These are phyloP conservation scores for Meleagris gallopavo DNA, from an alignment of 2,113 vertebrate genomes.

Conservation along the genomic window DNA sequence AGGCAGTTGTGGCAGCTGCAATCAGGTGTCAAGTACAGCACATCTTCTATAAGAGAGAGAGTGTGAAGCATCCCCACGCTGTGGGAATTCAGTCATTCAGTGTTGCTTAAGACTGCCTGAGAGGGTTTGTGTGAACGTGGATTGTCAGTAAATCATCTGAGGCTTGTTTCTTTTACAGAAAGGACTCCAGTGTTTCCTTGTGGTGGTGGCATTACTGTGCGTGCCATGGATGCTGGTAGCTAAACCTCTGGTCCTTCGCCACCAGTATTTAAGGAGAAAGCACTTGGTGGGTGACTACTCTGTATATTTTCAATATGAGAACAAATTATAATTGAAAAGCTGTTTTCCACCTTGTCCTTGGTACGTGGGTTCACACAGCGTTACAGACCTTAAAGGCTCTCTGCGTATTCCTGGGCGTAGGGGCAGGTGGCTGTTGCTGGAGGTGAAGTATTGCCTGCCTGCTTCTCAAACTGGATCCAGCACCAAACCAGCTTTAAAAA, in stretches of 20 bases:
- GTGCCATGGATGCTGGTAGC: constrained; percentile 95
- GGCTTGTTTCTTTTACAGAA: constrained; percentile 77
- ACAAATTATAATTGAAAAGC: not conserved
- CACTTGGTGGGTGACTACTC: constrained; percentile 86
- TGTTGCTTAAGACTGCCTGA: not conserved
- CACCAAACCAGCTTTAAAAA: constrained; percentile 23
- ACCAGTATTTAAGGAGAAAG: constrained; percentile 88
- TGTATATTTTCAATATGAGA: not conserved
- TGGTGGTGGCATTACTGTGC: constrained; percentile 89
- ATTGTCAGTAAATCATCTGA: not conserved
- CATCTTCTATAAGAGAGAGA: not conserved
- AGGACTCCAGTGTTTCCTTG: constrained; percentile 89
- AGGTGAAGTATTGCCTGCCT: not conserved
- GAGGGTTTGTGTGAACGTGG: not conserved
- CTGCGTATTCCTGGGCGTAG: not conserved
- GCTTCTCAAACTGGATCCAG: constrained; percentile 38
- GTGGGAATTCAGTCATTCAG: not conserved
- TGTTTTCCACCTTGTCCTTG: not conserved
- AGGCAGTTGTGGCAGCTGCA: not conserved
- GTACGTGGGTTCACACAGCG: not conserved
- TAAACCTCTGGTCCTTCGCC: constrained; percentile 91
- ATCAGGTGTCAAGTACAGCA: not conserved
- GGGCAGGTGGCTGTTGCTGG: constrained; percentile 8
- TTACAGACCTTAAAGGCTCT: not conserved
- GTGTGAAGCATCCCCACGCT: rapidly evolving